phyloP scores from a whole-genome alignment of 37 sponge, comb jelly and placozoan genomes.

The Bolinopsis microptera region DNA sequence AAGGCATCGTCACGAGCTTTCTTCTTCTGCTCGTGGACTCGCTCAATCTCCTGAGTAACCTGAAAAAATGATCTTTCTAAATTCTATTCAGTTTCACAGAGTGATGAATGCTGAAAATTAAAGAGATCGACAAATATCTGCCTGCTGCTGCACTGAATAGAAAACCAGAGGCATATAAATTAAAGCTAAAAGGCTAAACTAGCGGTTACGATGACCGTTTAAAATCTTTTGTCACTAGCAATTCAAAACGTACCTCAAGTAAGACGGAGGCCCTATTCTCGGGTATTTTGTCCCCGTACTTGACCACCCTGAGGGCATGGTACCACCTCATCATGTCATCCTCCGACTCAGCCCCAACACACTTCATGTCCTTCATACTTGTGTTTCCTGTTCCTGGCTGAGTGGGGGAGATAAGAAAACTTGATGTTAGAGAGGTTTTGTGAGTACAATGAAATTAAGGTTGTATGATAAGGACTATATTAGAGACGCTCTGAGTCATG shows the following conservation, averaged over 20 bases:
- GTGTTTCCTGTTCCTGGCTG: neutral
- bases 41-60: slow-evolving; percentile 45
- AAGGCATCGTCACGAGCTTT: neutral
- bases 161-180: no score
- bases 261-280: slow-evolving; percentile 5
- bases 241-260: neutral
- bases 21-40: neutral
- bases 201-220: no score
- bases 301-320: slow-evolving; percentile 31
- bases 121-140: no score
- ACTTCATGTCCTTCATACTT: slow-evolving; percentile 14
- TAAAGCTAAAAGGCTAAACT: no score
- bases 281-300: slow-evolving; percentile 14
- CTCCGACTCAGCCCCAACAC: slow-evolving; percentile 5
- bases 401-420: neutral
- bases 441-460: no score
- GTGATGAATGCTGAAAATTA: no score
- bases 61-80: neutral
- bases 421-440: no score
- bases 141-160: no score
- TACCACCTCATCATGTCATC: slow-evolving; percentile 1
- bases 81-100: no score
- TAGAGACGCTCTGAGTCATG: no score
- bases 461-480: no score
- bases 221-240: no score